These are phyloP conservation scores for Coregonus sp. DNA, from an alignment of 2,797 vertebrate genomes.

Conservation along the genomic window DNA sequence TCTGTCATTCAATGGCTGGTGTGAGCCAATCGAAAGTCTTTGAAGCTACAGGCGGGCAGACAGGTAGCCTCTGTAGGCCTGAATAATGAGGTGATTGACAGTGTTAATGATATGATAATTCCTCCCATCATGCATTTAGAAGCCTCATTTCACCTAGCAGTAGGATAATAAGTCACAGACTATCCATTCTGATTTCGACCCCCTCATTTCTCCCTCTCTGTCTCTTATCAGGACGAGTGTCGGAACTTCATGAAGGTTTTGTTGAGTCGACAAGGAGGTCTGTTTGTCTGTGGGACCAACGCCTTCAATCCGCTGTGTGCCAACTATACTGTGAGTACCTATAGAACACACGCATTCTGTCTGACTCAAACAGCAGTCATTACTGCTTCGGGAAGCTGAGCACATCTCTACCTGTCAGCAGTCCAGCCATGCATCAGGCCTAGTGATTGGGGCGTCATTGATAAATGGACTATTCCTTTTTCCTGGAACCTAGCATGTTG, in stretches of 20 bases:
- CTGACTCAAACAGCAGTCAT: neutral
- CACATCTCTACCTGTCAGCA: neutral
- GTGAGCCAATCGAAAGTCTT: neutral
- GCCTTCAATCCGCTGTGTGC: conserved; percentile 94
- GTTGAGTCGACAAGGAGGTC: conserved; percentile 80
- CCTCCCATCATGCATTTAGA: conserved; percentile 63
- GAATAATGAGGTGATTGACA: conserved; percentile 57
- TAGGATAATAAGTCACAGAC: conserved; percentile 58
- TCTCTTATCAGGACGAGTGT: conserved; percentile 84
- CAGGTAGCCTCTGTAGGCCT: conserved; percentile 48
- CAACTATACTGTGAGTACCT: conserved; percentile 90
- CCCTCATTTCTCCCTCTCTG: conserved; percentile 19
- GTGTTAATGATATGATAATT: conserved; percentile 67
- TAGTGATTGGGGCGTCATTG: conserved; percentile 1
- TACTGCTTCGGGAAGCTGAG: neutral
- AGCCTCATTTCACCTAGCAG: conserved; percentile 56
- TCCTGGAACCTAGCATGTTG: conserved; percentile 7
- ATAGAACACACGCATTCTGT: conserved; percentile 1
- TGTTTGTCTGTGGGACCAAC: conserved; percentile 93
- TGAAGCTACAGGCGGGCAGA: neutral
- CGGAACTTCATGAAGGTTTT: conserved; percentile 95
- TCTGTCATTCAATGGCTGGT: conserved; percentile 55
- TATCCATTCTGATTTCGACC: conserved; percentile 8
- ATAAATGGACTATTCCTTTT: conserved; percentile 20
- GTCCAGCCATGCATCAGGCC: neutral